Evolutionary conservation across 1,140 invertebrate genomes (phyloP).

Genomic region (Akabosia matsudoensis): DNA sequence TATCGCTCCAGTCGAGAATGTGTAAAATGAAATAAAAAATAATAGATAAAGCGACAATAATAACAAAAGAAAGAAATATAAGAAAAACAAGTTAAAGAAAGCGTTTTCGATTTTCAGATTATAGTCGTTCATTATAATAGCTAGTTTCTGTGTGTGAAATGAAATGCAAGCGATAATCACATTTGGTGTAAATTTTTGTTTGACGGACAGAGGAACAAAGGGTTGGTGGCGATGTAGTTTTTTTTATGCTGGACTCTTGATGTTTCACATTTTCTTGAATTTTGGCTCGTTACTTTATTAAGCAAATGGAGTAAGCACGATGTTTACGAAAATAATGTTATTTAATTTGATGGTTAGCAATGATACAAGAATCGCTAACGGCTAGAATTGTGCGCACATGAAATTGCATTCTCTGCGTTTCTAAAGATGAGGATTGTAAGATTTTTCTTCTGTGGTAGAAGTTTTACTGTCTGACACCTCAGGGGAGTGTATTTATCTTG

Average conservation of each 20-base stretch:
- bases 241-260: not conserved
- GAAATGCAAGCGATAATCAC: not conserved
- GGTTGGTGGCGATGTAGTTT: not conserved
- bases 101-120: not conserved
- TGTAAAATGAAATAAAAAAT: not conserved
- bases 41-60: not conserved
- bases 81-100: not conserved
- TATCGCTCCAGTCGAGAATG: not conserved
- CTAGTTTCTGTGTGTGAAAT: not conserved
- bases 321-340: too few relatives aligned
- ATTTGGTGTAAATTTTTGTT: not conserved
- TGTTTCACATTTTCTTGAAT: too few relatives aligned
- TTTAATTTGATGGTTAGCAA: too few relatives aligned
- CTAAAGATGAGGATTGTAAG: too few relatives aligned
- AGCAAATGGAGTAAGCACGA: too few relatives aligned
- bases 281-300: too few relatives aligned
- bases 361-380: too few relatives aligned
- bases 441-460: too few relatives aligned
- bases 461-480: too few relatives aligned
- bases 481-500: too few relatives aligned
- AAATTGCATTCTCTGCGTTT: too few relatives aligned
- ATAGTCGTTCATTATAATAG: not conserved
- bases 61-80: constrained; percentile 5
- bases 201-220: not conserved
- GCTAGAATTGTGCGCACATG: too few relatives aligned